Evolutionary conservation across 2,797 vertebrate species (phyloP), one percentile per base, ranked within the genome.

Genomic region (Denticeps clupeoides): DNA sequence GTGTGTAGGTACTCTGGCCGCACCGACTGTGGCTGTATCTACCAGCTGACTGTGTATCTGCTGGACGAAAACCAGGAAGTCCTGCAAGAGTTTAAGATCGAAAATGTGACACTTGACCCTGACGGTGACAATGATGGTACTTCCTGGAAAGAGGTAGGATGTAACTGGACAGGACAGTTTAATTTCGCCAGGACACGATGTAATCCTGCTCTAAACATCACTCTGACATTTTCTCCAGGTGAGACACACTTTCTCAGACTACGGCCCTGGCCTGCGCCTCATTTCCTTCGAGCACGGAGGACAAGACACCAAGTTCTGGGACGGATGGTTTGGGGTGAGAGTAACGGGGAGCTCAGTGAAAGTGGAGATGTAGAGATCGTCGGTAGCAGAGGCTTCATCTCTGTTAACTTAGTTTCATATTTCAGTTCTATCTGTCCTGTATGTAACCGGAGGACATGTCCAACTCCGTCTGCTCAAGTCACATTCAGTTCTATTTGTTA

Each of bases 281-380:
- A 74, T 97, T 49, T 67, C 62, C 51, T 97, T 97, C 1, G 86
- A 95, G 42, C 94, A 97, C 0, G 88, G 88, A 1, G 94, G 94
- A 2, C 80, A 90, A 64, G 93, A 97, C 76, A 77, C 75, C 0
- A 86, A 81, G 2, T 94, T 56, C 77, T 98, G 94, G 94, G 74
- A 91, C 5, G 94, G 94, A 0, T 97, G 90, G 91, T 97, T 72
- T 1, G 93, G 94, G 0, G 88, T 87, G 1, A 79, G 92, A 3
- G 79, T 97, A 58, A 95, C 92, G 11, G 85, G 81, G 48, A 96
- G 92, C 77, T 84, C 76, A 0, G 75, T 98, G 12, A 85, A 56
- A 1, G 28, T 97, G 13, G 79, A 87, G 40, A 74, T 78, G 1
- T 92, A 77, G 83, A 59, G 5, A 12, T n/a, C n/a, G n/a, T n/a